Conservation (phyloP, 1,140 invertebrate species). For the Drosophila pruinosa region DNA sequence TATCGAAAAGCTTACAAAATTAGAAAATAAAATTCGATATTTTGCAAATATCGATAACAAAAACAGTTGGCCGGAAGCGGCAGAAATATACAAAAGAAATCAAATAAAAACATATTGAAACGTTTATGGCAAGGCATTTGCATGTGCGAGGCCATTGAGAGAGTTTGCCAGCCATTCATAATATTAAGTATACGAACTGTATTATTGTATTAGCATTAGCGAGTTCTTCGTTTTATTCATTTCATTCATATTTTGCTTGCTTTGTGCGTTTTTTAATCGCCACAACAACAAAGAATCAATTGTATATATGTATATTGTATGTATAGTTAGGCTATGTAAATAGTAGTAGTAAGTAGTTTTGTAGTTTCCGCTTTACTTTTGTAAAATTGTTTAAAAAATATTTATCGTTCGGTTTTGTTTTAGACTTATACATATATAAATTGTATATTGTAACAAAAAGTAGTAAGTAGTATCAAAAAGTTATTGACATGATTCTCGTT, state of each 20-base stretch:
- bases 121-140: slow-evolving; percentile 34
- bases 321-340: slow-evolving; percentile 33
- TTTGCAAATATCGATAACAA: slow-evolving; percentile 70
- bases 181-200: slow-evolving; percentile 52
- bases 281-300: slow-evolving; percentile 27
- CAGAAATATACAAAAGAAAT: slow-evolving; percentile 46
- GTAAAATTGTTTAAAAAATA: slow-evolving; percentile 77
- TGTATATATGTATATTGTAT: slow-evolving; percentile 7
- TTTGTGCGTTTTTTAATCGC: background rate
- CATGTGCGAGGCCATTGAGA: slow-evolving; percentile 60
- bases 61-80: slow-evolving; percentile 50
- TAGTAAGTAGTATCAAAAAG: slow-evolving; percentile 77
- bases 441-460: slow-evolving; percentile 77
- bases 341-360: slow-evolving; percentile 18
- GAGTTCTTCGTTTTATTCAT: slow-evolving; percentile 7
- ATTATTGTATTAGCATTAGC: slow-evolving; percentile 33
- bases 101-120: slow-evolving; percentile 20
- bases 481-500: slow-evolving; percentile 53
- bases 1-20: slow-evolving; percentile 51
- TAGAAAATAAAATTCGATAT: slow-evolving; percentile 65
- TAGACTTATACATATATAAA: slow-evolving; percentile 72
- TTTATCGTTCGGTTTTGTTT: slow-evolving; percentile 40
- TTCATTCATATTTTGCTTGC: background rate
- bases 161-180: slow-evolving; percentile 51
- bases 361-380: slow-evolving; percentile 24